Evolutionary conservation across 2,888 invertebrate species (phyloP).

Genomic region (Andrena bicolor): DNA sequence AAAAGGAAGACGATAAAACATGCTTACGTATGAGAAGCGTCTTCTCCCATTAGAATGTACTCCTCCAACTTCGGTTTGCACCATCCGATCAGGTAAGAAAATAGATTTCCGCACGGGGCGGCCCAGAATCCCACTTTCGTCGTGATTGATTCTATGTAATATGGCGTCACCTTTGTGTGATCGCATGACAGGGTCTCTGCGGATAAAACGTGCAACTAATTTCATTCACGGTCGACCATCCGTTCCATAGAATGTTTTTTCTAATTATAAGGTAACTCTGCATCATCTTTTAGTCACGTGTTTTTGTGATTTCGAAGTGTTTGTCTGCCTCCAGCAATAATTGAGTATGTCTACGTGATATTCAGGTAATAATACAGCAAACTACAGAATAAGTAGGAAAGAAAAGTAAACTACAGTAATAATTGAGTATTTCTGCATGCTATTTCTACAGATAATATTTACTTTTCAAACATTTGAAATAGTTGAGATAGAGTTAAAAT

Average conservation of each 20-base stretch:
- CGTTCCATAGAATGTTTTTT: constrained; percentile 14
- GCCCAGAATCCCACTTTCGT: constrained; percentile 93
- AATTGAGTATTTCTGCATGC: too few species aligned
- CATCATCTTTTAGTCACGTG: background rate
- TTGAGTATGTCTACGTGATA: background rate
- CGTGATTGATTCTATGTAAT: constrained; percentile 95
- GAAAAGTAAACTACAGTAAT: too few species aligned
- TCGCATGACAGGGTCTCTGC: constrained; percentile 95
- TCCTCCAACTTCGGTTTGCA: constrained; percentile 92
- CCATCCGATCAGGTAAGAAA: constrained; percentile 94
- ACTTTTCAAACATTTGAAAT: too few species aligned
- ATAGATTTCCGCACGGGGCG: constrained; percentile 92
- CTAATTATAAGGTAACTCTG: constrained; percentile 1
- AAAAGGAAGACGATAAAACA: background rate
- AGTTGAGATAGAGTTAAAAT: too few species aligned
- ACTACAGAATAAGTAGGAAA: too few species aligned
- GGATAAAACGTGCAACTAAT: constrained; percentile 69
- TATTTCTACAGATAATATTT: too few species aligned
- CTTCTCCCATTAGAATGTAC: constrained; percentile 95
- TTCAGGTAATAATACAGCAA: too few species aligned
- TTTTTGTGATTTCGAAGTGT: background rate
- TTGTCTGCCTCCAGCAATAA: background rate
- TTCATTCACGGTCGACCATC: constrained; percentile 34
- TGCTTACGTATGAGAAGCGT: constrained; percentile 91
- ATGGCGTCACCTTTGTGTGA: constrained; percentile 95